Evolutionary conservation across 2,113 vertebrate species (phyloP).

Genomic region (Trematomus loennbergii): DNA sequence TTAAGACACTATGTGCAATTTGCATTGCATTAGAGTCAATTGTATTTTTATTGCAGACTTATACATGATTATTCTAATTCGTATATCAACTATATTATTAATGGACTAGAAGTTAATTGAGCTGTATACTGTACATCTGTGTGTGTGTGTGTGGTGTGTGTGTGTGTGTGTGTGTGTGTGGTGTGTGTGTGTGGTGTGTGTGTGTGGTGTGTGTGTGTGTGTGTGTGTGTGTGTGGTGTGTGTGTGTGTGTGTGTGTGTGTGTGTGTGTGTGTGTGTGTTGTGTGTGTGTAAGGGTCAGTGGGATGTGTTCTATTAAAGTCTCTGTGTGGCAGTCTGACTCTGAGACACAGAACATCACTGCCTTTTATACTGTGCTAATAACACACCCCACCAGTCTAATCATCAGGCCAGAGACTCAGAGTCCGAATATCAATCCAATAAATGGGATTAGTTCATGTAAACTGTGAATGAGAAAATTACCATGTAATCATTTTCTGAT

Average conservation of each 20-base stretch:
- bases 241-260: constrained; percentile 1
- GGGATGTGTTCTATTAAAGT: constrained; percentile 30
- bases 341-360: constrained; percentile 18
- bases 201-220: too few relatives aligned
- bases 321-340: constrained; percentile 18
- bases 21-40: background rate
- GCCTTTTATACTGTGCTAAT: constrained; percentile 17
- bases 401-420: background rate
- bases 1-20: too few relatives aligned
- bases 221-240: background rate
- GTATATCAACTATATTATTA: background rate
- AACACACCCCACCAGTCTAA: constrained; percentile 13
- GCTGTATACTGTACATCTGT: background rate
- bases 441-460: background rate
- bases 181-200: too few relatives aligned
- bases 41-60: background rate
- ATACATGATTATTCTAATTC: background rate
- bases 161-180: too few relatives aligned
- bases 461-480: background rate
- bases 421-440: background rate
- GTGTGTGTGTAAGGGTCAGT: background rate
- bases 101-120: background rate
- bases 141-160: too few relatives aligned
- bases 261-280: background rate
- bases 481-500: background rate